Evolutionary conservation across 2,888 invertebrate species (phyloP).

Genomic region (Nymphalis polychloros): DNA sequence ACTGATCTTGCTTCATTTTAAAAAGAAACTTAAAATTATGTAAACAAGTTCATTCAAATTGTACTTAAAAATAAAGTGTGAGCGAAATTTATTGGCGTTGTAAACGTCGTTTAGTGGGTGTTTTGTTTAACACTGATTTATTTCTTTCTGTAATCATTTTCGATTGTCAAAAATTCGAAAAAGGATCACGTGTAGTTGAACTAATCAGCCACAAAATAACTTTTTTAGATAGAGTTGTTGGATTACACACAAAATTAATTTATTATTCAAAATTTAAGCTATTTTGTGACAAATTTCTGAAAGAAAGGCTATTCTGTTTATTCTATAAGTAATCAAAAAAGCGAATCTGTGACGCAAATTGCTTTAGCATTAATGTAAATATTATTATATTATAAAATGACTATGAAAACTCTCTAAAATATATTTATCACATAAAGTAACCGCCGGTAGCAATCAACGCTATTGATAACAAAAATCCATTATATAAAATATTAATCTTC

Average conservation of each 20-base stretch:
- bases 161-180: too few relatives aligned
- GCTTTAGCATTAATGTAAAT: too few relatives aligned
- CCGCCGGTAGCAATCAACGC: neutral
- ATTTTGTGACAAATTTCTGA: too few relatives aligned
- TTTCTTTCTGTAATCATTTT: neutral
- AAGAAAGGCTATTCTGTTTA: too few relatives aligned
- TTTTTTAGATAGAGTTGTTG: too few relatives aligned
- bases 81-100: neutral
- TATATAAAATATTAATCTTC: conserved; percentile 23
- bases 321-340: too few relatives aligned
- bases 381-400: neutral
- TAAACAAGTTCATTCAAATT: conserved; percentile 6
- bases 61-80: conserved; percentile 10
- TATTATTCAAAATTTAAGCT: too few relatives aligned
- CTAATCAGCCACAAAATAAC: too few relatives aligned
- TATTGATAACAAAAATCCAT: conserved; percentile 28
- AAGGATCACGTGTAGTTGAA: too few relatives aligned
- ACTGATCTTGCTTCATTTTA: conserved; percentile 2
- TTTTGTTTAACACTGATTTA: neutral
- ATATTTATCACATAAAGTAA: conserved; percentile 3
- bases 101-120: neutral
- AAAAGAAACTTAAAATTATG: neutral
- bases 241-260: too few relatives aligned
- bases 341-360: too few relatives aligned
- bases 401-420: neutral